A percentile compares a stretch with the other conserved stretches of the same genome.
These are phyloP conservation scores for Antennarius striatus DNA, from an alignment of 2,113 vertebrate genomes.

Conservation along the genomic window DNA sequence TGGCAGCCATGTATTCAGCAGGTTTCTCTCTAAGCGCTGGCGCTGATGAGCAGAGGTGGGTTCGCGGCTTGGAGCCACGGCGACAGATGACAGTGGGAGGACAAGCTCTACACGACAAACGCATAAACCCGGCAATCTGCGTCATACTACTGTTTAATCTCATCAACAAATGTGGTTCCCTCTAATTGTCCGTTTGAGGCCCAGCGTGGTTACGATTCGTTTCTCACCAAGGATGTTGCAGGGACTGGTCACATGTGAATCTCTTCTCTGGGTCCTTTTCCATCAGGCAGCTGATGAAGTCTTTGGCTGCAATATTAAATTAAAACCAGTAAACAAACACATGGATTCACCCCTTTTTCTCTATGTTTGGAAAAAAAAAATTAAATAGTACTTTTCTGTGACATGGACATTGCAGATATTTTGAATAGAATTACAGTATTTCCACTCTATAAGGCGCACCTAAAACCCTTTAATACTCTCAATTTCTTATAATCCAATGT, in stretches of 20 bases:
- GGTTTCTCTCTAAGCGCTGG: conserved; percentile 51
- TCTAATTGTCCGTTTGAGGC: conserved; percentile 36
- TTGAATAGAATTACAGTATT: too few species aligned
- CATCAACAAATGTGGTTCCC: conserved; percentile 32
- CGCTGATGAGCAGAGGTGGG: conserved; percentile 46
- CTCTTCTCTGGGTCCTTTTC: conserved; percentile 97
- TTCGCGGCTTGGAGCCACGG: conserved; percentile 59
- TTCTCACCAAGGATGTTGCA: conserved; percentile 95
- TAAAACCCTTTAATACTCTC: too few species aligned
- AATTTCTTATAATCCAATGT: too few species aligned
- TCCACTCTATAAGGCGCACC: too few species aligned
- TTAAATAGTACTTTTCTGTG: too few species aligned
- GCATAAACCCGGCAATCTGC: conserved; percentile 57
- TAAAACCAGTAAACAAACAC: too few species aligned
- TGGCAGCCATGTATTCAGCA: conserved; percentile 67
- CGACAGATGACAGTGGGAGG: conserved; percentile 73
- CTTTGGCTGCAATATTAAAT: conserved; percentile 80
- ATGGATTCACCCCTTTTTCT: too few species aligned
- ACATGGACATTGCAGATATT: too few species aligned
- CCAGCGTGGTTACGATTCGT: conserved; percentile 5
- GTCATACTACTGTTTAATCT: conserved; percentile 57
- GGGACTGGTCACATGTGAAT: conserved; percentile 95
- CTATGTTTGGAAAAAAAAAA: too few species aligned
- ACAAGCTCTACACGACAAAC: conserved; percentile 59
- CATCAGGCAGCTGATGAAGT: conserved; percentile 96